phyloP scores from a whole-genome alignment of 2,113 vertebrate genomes.

The Lanius ludovicianus region DNA sequence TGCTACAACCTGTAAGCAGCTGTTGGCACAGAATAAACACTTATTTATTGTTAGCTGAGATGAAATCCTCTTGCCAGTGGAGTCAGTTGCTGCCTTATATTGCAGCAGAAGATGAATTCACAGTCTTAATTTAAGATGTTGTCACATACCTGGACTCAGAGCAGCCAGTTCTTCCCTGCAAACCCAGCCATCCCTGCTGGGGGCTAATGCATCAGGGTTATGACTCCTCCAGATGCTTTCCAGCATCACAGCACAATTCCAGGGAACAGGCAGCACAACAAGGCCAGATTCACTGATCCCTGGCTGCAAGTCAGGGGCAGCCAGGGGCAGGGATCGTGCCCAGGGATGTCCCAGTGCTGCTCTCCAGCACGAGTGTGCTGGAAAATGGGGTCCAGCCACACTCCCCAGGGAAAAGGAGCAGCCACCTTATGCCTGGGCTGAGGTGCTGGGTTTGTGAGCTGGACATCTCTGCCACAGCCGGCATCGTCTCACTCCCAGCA shows the following conservation, averaged over 20 bases:
- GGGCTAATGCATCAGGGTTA: background rate
- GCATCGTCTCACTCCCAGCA: background rate
- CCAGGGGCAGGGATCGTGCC: background rate
- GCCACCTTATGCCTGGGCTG: background rate
- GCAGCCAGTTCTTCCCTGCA: background rate
- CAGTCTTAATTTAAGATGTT: background rate
- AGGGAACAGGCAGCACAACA: background rate
- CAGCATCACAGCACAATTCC: background rate
- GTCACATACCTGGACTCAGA: constrained; percentile 15
- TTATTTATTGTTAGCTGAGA: constrained; percentile 11
- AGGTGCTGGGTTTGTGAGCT: background rate
- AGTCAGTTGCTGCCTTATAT: constrained; percentile 14
- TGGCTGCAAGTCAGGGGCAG: background rate
- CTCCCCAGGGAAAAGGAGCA: fast-evolving
- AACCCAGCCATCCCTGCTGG: background rate
- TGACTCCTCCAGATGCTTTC: background rate
- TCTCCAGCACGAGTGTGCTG: background rate
- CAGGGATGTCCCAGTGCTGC: background rate
- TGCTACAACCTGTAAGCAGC: background rate
- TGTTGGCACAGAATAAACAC: background rate
- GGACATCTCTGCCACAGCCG: background rate
- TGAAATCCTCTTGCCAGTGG: background rate
- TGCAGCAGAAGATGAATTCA: constrained; percentile 3
- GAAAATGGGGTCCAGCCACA: background rate
- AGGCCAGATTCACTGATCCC: background rate